Evolutionary conservation across 2,113 vertebrate species (phyloP).

Genomic region (Marcusenius ussheri): DNA sequence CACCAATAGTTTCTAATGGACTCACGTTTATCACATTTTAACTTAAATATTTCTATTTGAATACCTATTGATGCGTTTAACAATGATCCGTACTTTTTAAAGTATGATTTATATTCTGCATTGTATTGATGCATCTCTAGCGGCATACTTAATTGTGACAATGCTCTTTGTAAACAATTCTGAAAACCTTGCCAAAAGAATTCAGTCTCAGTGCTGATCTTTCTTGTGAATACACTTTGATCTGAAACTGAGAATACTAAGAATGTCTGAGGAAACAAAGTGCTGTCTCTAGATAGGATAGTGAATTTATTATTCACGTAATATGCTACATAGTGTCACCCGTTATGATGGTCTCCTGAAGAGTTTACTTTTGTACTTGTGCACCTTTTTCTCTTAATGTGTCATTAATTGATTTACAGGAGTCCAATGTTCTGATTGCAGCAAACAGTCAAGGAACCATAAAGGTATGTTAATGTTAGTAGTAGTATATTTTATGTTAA

Average conservation of each 20-base stretch:
- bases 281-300: neutral
- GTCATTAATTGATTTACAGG: constrained; percentile 61
- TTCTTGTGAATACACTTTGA: neutral
- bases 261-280: neutral
- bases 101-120: neutral
- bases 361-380: neutral
- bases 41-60: neutral
- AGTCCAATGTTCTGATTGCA: constrained; percentile 97
- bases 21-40: neutral
- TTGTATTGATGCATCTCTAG: neutral
- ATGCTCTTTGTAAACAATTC: no score
- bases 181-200: no score
- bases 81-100: neutral
- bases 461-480: constrained; percentile 65
- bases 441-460: constrained; percentile 99
- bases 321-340: neutral
- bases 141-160: no score
- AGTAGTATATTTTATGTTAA: neutral
- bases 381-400: neutral
- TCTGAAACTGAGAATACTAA: neutral
- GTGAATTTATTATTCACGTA: neutral
- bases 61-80: neutral
- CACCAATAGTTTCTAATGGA: neutral
- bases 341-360: neutral
- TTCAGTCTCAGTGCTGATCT: neutral